Conservation (phyloP, 64 coral and sea anemone species). For the Cladopsammia gracilis region DNA sequence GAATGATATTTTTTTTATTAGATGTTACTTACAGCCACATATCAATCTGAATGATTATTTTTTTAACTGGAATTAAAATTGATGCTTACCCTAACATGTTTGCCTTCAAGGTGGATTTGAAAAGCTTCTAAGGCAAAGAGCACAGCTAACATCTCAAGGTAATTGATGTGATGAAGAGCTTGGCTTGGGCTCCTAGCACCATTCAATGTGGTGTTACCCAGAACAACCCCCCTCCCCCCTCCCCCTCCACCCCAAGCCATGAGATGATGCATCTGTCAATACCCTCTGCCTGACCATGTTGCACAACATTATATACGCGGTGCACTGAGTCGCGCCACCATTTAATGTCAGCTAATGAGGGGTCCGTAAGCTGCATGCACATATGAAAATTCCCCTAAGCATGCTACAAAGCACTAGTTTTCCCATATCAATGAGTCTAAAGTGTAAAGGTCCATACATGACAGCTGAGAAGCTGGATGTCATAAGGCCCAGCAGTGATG, state of each 20-base stretch:
- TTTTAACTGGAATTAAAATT: too few relatives aligned
- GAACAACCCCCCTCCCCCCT: slow-evolving; percentile 5
- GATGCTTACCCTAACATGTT: slow-evolving; percentile 10
- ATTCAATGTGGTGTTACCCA: not conserved
- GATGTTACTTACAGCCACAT: too few relatives aligned
- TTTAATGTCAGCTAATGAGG: not conserved
- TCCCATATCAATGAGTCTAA: slow-evolving; percentile 33
- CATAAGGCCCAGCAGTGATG: not conserved
- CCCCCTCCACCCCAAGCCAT: too few relatives aligned
- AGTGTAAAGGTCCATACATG: slow-evolving; percentile 21
- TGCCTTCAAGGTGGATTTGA: not conserved
- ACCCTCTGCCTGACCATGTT: slow-evolving; percentile 38
- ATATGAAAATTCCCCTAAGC: not conserved
- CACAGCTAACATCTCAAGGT: slow-evolving; percentile 62
- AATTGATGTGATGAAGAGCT: slow-evolving; percentile 46
- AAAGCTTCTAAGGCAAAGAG: slow-evolving; percentile 26
- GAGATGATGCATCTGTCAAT: slow-evolving; percentile 30
- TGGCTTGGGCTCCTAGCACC: slow-evolving; percentile 34
- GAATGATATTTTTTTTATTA: too few relatives aligned
- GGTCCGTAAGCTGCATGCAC: not conserved
- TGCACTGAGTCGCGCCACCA: not conserved
- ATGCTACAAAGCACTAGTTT: not conserved
- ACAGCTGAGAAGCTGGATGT: slow-evolving; percentile 11
- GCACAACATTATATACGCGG: slow-evolving; percentile 1
- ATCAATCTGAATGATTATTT: too few relatives aligned